Conservation (phyloP, 2,888 invertebrate species). For the Campaea margaritaria region DNA sequence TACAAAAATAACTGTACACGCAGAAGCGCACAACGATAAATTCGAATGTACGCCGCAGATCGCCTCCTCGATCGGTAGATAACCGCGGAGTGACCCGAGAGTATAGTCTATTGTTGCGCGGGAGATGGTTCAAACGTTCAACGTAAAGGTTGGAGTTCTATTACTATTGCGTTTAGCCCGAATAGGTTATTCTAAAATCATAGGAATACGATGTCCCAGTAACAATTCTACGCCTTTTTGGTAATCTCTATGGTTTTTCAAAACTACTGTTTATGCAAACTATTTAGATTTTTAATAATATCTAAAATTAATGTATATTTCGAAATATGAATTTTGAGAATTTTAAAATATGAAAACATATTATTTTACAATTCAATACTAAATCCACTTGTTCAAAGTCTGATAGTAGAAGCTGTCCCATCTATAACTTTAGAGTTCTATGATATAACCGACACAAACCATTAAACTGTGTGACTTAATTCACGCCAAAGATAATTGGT, state of each 20-base stretch:
- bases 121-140: slow-evolving; percentile 58
- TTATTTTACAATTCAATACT: not conserved
- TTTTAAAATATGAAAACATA: not conserved
- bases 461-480: slow-evolving; percentile 66
- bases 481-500: slow-evolving; percentile 74
- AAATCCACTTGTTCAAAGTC: not conserved
- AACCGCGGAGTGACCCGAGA: slow-evolving; percentile 76
- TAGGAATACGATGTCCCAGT: no score
- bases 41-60: slow-evolving; percentile 70
- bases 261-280: no score
- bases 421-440: slow-evolving; percentile 43
- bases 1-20: slow-evolving; percentile 63
- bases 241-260: no score
- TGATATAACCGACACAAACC: slow-evolving; percentile 46
- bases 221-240: no score
- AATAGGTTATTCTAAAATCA: slow-evolving; percentile 18
- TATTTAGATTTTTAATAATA: no score
- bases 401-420: not conserved
- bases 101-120: slow-evolving; percentile 70
- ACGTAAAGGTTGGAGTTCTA: slow-evolving; percentile 35
- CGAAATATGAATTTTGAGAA: no score
- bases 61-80: slow-evolving; percentile 76
- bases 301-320: no score
- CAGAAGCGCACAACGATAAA: slow-evolving; percentile 73
- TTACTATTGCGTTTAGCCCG: slow-evolving; percentile 25